Evolutionary conservation across 2,888 invertebrate genomes (phyloP).

Genomic region (Melanotus villosus): DNA sequence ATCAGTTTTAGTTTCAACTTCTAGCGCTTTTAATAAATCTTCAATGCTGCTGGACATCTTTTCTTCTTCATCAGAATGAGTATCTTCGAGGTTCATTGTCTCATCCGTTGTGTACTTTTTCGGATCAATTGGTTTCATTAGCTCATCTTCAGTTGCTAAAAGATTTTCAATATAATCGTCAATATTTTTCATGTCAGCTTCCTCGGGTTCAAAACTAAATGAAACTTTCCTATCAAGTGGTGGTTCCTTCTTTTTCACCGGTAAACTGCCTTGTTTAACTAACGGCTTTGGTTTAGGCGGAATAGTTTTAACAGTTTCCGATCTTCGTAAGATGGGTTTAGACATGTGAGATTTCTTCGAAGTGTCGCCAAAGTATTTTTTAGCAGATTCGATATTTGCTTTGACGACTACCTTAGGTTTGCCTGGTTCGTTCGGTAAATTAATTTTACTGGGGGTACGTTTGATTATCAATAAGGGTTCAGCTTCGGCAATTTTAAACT

Average conservation of each 20-base stretch:
- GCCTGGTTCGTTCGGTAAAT: slow-evolving; percentile 63
- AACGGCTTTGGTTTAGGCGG: slow-evolving; percentile 28
- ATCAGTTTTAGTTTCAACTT: slow-evolving; percentile 61
- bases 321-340: slow-evolving; percentile 50
- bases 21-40: slow-evolving; percentile 66
- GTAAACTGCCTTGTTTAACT: slow-evolving; percentile 60
- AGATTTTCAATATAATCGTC: slow-evolving; percentile 67
- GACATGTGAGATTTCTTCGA: slow-evolving; percentile 48
- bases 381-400: slow-evolving; percentile 59
- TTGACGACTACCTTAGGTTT: slow-evolving; percentile 66
- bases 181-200: slow-evolving; percentile 63
- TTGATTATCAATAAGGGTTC: slow-evolving; percentile 66
- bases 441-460: slow-evolving; percentile 67
- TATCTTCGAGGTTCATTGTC: slow-evolving; percentile 20
- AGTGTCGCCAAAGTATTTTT: slow-evolving; percentile 66
- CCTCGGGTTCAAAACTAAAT: slow-evolving; percentile 67
- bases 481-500: slow-evolving; percentile 59
- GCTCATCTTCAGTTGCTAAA: slow-evolving; percentile 64
- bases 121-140: slow-evolving; percentile 64
- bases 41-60: slow-evolving; percentile 65
- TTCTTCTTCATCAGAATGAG: too few relatives aligned
- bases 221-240: slow-evolving; percentile 45
- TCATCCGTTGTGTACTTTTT: slow-evolving; percentile 35
- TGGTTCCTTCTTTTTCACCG: slow-evolving; percentile 56
- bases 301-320: slow-evolving; percentile 50